phyloP scores from a whole-genome alignment of 2,113 vertebrate species.

The Oophaga pumilio region DNA sequence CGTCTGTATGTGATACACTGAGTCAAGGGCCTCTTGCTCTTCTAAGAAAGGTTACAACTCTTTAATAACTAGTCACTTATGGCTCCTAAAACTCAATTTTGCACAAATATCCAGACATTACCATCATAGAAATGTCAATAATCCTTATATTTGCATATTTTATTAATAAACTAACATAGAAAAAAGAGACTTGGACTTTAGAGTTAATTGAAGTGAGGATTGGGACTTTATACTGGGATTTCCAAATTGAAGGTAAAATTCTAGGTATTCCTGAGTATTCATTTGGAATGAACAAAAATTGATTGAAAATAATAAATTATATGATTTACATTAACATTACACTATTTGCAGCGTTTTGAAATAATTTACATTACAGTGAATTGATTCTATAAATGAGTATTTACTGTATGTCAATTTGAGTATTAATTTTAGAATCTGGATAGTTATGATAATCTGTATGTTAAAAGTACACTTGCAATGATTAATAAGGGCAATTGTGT shows the following conservation, averaged over 20 bases:
- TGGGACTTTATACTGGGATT: slow-evolving; percentile 38
- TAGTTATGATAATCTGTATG: not conserved
- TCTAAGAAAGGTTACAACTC: not conserved
- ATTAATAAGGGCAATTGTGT: not conserved
- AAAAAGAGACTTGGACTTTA: slow-evolving; percentile 41
- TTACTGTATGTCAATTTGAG: not conserved
- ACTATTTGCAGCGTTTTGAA: not conserved
- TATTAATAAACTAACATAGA: slow-evolving; percentile 28
- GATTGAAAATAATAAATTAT: slow-evolving; percentile 1
- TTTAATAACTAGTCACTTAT: not conserved
- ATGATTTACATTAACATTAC: slow-evolving; percentile 2
- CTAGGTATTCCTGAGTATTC: slow-evolving; percentile 33
- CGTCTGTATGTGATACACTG: no score
- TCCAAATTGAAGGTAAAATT: slow-evolving; percentile 27
- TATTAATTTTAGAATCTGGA: not conserved
- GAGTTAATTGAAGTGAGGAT: slow-evolving; percentile 46
- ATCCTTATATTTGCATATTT: slow-evolving; percentile 25
- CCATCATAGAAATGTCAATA: slow-evolving; percentile 34
- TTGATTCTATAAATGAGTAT: not conserved
- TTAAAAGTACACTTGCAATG: not conserved
- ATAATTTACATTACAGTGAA: not conserved
- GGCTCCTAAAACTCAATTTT: not conserved
- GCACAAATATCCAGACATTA: not conserved
- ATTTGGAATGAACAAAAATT: not conserved
- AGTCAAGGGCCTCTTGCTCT: not conserved